These are phyloP conservation scores for Coelopa pilipes DNA, from an alignment of 2,888 invertebrate genomes.

Conservation along the genomic window DNA sequence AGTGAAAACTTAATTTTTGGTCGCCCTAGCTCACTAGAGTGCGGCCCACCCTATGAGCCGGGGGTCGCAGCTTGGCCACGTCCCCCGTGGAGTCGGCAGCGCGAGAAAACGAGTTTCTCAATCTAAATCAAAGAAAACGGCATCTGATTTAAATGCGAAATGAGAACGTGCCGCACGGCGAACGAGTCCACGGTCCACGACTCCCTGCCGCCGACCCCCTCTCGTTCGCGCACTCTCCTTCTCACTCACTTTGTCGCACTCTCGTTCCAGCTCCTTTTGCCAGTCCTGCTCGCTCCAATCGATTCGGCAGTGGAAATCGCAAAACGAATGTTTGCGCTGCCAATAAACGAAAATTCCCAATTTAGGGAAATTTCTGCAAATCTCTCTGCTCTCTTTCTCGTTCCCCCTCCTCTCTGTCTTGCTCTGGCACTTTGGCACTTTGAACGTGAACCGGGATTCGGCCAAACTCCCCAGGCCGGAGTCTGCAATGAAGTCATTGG, in stretches of 20 bases:
- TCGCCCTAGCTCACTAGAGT: too few relatives aligned
- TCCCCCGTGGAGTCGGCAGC: too few relatives aligned
- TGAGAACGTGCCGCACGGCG: slow-evolving; percentile 3
- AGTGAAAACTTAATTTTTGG: too few relatives aligned
- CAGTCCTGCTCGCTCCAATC: neutral
- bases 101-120: slow-evolving; percentile 10
- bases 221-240: too few relatives aligned
- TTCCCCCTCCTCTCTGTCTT: too few relatives aligned
- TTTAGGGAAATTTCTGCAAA: slow-evolving; percentile 8
- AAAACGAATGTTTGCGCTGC: slow-evolving; percentile 31
- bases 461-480: neutral
- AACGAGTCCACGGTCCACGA: neutral
- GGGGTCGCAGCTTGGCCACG: too few relatives aligned
- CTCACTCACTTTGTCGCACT: neutral
- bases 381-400: neutral
- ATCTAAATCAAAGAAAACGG: slow-evolving; percentile 21
- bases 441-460: too few relatives aligned
- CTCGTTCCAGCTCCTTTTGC: too few relatives aligned
- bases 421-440: too few relatives aligned
- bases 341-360: slow-evolving; percentile 33
- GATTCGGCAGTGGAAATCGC: neutral
- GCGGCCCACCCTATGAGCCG: too few relatives aligned
- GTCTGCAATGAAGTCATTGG: slow-evolving; percentile 8
- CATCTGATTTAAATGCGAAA: slow-evolving; percentile 33
- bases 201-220: too few relatives aligned